A percentile compares a stretch with the other conserved stretches of the same genome.
phyloP scores from a whole-genome alignment of 2,113 vertebrate species.

The Cacatua alba region DNA sequence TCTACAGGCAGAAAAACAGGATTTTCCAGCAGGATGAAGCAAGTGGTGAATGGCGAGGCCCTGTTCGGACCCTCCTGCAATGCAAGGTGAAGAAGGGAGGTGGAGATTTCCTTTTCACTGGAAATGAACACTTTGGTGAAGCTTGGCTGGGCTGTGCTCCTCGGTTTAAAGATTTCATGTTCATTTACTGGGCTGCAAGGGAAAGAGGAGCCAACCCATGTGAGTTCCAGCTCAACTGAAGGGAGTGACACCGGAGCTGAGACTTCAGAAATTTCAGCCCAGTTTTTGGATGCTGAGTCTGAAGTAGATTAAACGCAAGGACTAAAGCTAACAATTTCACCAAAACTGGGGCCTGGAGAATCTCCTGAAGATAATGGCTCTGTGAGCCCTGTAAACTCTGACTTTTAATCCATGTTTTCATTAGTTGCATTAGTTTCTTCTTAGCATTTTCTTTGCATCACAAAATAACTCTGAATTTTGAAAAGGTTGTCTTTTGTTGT shows the following conservation, averaged over 20 bases:
- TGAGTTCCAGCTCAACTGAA: slow-evolving; percentile 79
- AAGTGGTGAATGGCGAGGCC: slow-evolving; percentile 68
- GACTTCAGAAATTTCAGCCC: not conserved
- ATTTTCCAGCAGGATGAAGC: slow-evolving; percentile 72
- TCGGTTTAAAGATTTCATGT: slow-evolving; percentile 80
- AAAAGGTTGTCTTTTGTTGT: not conserved
- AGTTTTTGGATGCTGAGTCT: not conserved
- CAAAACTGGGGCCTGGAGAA: not conserved
- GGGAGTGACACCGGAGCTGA: not conserved
- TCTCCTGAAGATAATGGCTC: not conserved
- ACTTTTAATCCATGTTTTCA: not conserved
- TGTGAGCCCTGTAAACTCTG: not conserved
- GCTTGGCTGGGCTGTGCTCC: slow-evolving; percentile 88
- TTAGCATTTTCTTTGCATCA: not conserved
- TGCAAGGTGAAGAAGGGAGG: slow-evolving; percentile 80
- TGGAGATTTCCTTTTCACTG: slow-evolving; percentile 85
- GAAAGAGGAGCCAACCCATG: slow-evolving; percentile 74
- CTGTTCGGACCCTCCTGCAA: slow-evolving; percentile 71
- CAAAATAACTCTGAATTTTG: not conserved
- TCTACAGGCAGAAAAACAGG: slow-evolving; percentile 79
- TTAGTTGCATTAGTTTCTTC: not conserved
- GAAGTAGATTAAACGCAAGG: not conserved
- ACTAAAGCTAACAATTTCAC: not conserved
- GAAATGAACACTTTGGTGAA: slow-evolving; percentile 83
- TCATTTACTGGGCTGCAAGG: slow-evolving; percentile 74